Percentiles rank a stretch among this genome's conserved stretches.
Conservation (phyloP, 1,140 invertebrate genomes). For the Conus betulinus region DNA sequence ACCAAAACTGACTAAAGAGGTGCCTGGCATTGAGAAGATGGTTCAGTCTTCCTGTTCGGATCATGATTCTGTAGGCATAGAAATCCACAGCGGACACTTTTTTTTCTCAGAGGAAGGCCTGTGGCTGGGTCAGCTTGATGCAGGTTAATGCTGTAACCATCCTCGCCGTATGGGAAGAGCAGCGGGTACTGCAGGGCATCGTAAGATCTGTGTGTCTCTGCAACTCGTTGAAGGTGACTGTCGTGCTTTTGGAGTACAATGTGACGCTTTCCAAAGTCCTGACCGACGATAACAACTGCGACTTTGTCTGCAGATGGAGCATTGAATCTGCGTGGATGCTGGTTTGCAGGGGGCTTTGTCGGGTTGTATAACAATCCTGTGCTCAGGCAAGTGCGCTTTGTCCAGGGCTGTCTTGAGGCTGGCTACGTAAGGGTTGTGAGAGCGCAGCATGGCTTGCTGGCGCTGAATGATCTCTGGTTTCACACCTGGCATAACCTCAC, state of each 20-base stretch:
- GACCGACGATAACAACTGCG: background rate
- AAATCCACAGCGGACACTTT: slow-evolving; percentile 40
- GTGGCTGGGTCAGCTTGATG: background rate
- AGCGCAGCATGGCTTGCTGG: no score
- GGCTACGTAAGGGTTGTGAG: no score
- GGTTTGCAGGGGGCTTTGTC: no score
- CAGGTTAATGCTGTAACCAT: background rate
- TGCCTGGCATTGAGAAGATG: slow-evolving; percentile 59
- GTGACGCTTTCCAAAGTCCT: background rate
- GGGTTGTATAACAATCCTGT: no score
- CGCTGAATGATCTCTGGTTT: no score
- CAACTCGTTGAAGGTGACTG: background rate
- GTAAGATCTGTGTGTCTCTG: background rate
- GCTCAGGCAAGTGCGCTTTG: no score
- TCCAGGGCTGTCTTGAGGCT: no score
- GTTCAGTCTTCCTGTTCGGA: slow-evolving; percentile 39
- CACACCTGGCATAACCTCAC: no score
- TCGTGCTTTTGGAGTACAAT: background rate
- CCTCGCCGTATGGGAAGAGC: background rate
- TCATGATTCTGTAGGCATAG: slow-evolving; percentile 44
- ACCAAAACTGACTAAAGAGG: slow-evolving; percentile 75
- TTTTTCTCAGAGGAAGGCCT: slow-evolving; percentile 11
- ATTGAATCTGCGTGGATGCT: background rate
- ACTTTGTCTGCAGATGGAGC: background rate
- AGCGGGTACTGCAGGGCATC: slow-evolving; percentile 24